phyloP scores from a whole-genome alignment of 2,888 invertebrate genomes.

The Nemapogon koenigi region DNA sequence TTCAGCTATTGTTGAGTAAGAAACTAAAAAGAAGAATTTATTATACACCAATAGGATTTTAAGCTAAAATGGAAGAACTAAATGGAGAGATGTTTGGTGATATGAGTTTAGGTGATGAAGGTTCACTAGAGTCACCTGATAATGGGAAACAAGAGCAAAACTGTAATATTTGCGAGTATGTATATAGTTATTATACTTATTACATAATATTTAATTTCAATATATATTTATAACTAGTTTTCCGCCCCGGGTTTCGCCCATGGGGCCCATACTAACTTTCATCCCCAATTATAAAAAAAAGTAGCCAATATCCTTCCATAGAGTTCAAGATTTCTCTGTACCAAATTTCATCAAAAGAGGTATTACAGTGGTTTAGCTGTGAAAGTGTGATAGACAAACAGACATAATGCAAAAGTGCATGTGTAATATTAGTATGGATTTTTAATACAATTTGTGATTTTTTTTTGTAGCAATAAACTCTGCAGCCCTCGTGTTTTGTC shows the following conservation, averaged over 20 bases:
- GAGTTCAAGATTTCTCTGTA: no score
- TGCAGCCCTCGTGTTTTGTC: constrained; percentile 86
- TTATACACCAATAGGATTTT: constrained; percentile 52
- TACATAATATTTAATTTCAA: constrained; percentile 1
- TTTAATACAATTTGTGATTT: constrained; percentile 11
- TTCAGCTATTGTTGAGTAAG: constrained; percentile 46
- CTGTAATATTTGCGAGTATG: constrained; percentile 72
- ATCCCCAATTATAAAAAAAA: no score
- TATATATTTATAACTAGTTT: no score
- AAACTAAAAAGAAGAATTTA: constrained; percentile 32
- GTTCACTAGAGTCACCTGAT: constrained; percentile 53
- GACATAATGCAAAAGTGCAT: no score
- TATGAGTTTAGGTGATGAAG: constrained; percentile 55
- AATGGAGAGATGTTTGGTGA: constrained; percentile 61
- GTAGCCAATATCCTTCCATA: no score
- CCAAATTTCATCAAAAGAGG: no score
- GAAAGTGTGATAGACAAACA: no score
- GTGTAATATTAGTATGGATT: no score
- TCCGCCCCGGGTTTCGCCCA: no score
- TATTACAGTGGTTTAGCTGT: no score
- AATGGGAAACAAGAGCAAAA: constrained; percentile 64
- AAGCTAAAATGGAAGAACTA: constrained; percentile 68
- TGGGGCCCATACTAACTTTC: no score
- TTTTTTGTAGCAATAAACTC: constrained; percentile 69
- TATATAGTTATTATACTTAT: no score